Percentiles rank a stretch among this genome's conserved stretches.
Evolutionary conservation across 2,113 vertebrate species (phyloP).

Genomic region (Laterallus jamaicensis): DNA sequence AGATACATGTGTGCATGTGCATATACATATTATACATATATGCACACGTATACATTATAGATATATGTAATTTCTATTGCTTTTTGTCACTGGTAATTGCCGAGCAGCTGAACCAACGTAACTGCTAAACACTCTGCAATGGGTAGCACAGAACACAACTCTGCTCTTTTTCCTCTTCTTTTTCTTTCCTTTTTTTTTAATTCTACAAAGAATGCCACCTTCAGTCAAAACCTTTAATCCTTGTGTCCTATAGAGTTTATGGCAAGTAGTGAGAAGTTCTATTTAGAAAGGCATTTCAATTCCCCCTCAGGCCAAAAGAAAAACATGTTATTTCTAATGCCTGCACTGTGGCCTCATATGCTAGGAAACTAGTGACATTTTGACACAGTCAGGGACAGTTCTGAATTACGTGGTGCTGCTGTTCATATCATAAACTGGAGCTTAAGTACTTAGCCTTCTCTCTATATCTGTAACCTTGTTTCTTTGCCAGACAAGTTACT

Average conservation of each 20-base stretch:
- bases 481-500: constrained; percentile 40
- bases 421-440: constrained; percentile 50
- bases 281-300: constrained; percentile 63
- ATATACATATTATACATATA: not conserved
- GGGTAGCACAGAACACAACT: not conserved
- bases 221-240: constrained; percentile 43
- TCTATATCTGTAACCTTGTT: constrained; percentile 48
- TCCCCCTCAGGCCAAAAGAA: constrained; percentile 55
- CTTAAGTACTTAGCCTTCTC: constrained; percentile 32
- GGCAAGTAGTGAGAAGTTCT: constrained; percentile 51
- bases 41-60: not conserved
- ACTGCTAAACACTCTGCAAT: not conserved
- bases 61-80: not conserved
- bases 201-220: constrained; percentile 49
- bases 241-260: not conserved
- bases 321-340: constrained; percentile 66
- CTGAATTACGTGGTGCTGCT: constrained; percentile 43
- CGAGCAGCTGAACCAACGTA: not conserved
- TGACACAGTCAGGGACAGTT: constrained; percentile 56
- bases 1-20: accelerated
- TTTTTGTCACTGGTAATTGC: not conserved
- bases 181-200: constrained; percentile 20
- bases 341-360: constrained; percentile 37
- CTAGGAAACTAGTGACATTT: constrained; percentile 62
- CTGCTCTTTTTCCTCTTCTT: not conserved